Evolutionary conservation across 2,888 invertebrate species (phyloP).

Genomic region (Drosophila mercatorum): DNA sequence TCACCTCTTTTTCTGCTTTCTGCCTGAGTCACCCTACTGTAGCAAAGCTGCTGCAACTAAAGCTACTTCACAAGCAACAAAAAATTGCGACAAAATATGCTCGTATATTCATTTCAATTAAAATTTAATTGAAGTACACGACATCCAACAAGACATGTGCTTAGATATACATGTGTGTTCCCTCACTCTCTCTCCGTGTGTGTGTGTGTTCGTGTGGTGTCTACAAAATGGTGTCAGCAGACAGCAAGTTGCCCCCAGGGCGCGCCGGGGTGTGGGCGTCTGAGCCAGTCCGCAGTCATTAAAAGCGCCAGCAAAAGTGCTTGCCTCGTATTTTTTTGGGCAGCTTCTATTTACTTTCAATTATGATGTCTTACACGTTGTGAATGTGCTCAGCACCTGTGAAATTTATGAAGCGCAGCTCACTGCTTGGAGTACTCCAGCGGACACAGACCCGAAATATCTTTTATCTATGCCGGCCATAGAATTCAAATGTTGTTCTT

Average conservation of each 20-base stretch:
- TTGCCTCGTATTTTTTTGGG: constrained; percentile 38
- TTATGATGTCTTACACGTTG: constrained; percentile 31
- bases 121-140: constrained; percentile 76
- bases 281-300: constrained; percentile 54
- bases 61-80: constrained; percentile 44
- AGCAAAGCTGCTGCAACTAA: constrained; percentile 41
- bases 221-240: constrained; percentile 71
- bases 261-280: background rate
- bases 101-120: constrained; percentile 73
- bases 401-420: constrained; percentile 31
- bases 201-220: constrained; percentile 27
- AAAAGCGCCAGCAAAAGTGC: constrained; percentile 49
- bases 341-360: constrained; percentile 45
- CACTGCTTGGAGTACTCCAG: constrained; percentile 19
- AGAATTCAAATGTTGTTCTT: constrained; percentile 34
- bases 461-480: constrained; percentile 13
- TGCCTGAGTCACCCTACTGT: constrained; percentile 12
- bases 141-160: constrained; percentile 41
- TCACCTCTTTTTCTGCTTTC: background rate
- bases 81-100: constrained; percentile 35
- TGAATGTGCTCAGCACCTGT: constrained; percentile 31
- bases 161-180: constrained; percentile 14
- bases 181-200: background rate
- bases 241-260: constrained; percentile 49
- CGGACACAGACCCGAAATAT: constrained; percentile 11